Evolutionary conservation across 2,113 vertebrate species (phyloP), one percentile per base, ranked within the genome.

Genomic region (Thymallus thymallus): DNA sequence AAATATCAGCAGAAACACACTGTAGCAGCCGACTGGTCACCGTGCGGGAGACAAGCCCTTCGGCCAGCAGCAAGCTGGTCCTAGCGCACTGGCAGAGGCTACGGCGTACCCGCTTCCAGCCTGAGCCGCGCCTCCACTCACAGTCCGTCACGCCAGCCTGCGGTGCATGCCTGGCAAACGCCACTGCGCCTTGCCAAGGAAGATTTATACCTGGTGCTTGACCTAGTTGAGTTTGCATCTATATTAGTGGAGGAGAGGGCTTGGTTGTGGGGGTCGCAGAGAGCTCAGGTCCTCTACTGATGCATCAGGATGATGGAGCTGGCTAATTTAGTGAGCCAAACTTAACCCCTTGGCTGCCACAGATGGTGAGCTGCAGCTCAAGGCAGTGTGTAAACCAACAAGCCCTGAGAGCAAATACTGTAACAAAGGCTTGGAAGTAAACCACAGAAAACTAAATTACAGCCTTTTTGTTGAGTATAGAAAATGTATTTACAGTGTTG

Each of bases 251-350:
- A 94, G 93, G 92, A 92, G 92, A 90, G 90, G 92, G 93, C 91
- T 94, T 95, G 94, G 94, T 94, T 92, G 94, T 93, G 94, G 93
- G 93, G 94, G 95, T 96, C 96, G 95, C 91, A 87, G 87, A 93
- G 93, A 95, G 95, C 95, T 92, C 92, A 91, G 94, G 92, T 96
- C 90, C 90, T 93, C 92, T 86, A 82, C 94, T 94, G 94, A 95
- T 95, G 95, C 89, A 91, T 95, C 94, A 96, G 93, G 94, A 96
- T 95, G 95, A 98, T 96, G 92, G 95, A 98, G 94, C 92, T 94
- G 93, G 94, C 95, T 96, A 96, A 96, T 96, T 97, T 97, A 96
- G 94, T 92, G 92, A 95, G 94, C 95, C 97, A 96, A 95, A 96
- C 95, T 97, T 97, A 95, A 96, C 94, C 94, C 94, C 93, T 94